Conservation (phyloP, 2,797 vertebrate genomes). For the Melanotaenia trifasciata region DNA sequence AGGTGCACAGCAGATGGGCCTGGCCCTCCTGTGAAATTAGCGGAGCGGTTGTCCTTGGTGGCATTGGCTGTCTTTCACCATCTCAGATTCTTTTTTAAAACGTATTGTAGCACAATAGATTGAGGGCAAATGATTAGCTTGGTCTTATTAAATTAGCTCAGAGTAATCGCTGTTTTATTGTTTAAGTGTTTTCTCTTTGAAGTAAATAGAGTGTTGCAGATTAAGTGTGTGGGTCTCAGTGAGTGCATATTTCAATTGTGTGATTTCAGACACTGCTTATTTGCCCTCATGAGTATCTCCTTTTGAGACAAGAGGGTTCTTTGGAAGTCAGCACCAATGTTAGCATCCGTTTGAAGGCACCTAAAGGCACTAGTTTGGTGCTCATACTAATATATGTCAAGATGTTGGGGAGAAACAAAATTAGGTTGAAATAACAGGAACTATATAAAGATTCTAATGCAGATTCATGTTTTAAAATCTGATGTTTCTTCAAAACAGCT, state of each 20-base stretch:
- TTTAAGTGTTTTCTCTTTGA: conserved; percentile 57
- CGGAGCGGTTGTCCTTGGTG: conserved; percentile 59
- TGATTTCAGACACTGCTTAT: conserved; percentile 1
- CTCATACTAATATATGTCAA: conserved; percentile 15
- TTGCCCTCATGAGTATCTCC: neutral
- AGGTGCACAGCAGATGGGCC: conserved; percentile 46
- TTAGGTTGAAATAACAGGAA: neutral
- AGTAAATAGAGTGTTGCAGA: conserved; percentile 47
- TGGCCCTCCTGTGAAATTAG: conserved; percentile 31
- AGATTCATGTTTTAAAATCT: conserved; percentile 5
- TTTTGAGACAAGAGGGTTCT: neutral
- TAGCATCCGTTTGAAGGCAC: conserved; percentile 15
- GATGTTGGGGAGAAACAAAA: neutral
- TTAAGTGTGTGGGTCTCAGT: conserved; percentile 25
- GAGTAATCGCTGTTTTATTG: conserved; percentile 56
- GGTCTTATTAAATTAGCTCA: conserved; percentile 58
- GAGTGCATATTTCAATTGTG: conserved; percentile 6
- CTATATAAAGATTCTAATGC: neutral
- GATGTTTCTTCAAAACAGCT: neutral
- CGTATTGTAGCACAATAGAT: conserved; percentile 25
- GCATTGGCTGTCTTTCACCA: conserved; percentile 34
- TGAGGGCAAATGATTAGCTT: conserved; percentile 51
- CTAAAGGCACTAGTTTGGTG: conserved; percentile 5
- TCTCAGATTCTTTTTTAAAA: neutral
- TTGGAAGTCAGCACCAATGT: neutral